Evolutionary conservation across 2,797 vertebrate genomes (phyloP).

Genomic region (Zenarchopterus dispar): DNA sequence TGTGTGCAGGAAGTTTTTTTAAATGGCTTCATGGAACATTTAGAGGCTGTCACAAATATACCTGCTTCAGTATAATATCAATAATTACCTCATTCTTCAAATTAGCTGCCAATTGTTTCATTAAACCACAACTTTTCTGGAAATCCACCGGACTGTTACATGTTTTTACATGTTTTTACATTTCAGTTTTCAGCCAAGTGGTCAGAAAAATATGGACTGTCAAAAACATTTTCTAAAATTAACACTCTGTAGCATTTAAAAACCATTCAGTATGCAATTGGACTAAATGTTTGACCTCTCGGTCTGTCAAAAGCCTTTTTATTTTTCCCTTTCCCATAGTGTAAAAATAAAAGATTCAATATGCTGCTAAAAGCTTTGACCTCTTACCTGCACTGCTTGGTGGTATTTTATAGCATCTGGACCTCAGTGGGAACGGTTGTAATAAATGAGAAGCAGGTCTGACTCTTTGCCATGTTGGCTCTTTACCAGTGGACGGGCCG

Average conservation of each 20-base stretch:
- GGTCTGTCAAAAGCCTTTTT: too few species aligned
- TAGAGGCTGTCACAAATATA: too few species aligned
- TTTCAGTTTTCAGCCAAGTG: constrained; percentile 15
- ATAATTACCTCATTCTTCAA: constrained; percentile 8
- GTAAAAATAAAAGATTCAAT: too few species aligned
- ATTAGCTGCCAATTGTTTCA: constrained; percentile 46
- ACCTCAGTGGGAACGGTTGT: constrained; percentile 15
- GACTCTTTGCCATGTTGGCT: constrained; percentile 29
- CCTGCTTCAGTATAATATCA: not conserved
- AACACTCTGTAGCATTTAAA: constrained; percentile 4
- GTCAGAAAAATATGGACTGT: not conserved
- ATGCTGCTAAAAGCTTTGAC: constrained; percentile 46
- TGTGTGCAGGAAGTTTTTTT: too few species aligned
- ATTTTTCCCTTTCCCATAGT: too few species aligned
- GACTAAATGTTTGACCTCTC: too few species aligned
- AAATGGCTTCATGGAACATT: too few species aligned
- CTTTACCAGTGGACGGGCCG: constrained; percentile 13
- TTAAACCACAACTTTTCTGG: constrained; percentile 17
- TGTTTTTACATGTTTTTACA: constrained; percentile 22
- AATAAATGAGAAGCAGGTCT: constrained; percentile 34
- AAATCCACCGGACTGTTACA: constrained; percentile 5
- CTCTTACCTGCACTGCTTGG: constrained; percentile 28
- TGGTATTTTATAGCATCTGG: constrained; percentile 37
- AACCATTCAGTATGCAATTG: too few species aligned
- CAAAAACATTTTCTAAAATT: constrained; percentile 20